Evolutionary conservation across 2,888 invertebrate species (phyloP), one percentile per base, ranked within the genome.

Genomic region (Selenia dentaria): DNA sequence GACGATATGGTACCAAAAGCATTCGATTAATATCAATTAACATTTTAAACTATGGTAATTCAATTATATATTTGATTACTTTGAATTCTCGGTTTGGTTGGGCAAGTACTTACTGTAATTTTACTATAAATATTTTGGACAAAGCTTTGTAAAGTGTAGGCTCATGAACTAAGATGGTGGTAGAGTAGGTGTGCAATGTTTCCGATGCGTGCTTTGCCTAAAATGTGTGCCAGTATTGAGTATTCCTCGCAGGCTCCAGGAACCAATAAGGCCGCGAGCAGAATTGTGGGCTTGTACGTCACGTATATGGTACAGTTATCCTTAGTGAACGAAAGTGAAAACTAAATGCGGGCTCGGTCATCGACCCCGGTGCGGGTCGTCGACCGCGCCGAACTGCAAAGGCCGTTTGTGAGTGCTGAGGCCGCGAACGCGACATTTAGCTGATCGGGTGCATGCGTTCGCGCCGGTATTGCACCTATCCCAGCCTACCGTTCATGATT

Each of bases 311-410:
- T 86, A 89, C 89, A 85, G 89, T 89, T 90, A 90, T 90, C 89
- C 90, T 90, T 89, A 85, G 83, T 80, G 74, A 87, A 88, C 80
- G 90, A 90, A 90, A 90, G 90, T 90, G 90, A 90, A 90, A 90
- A 88, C 85, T 86, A 85, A 83, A 86, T 83, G 83, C 81, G 80
- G 82, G 83, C 65, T 67, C 79, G 88, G 87, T 83, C 87, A 81
- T 70, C 75, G 84, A 88, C 80, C 89, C 74, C 71, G 56, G 57
- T 61, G 66, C 56, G 80, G 89, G 85, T 89, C 89, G 82, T 79
- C 76, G 89, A 88, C 90, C 89, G 88, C 79, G 66, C 83, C 85
- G 79, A 86, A 88, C 88, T 87, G 88, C 89, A 89, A 90, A 90
- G 90, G 90, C 89, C 90, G 89, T 89, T 87, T 81, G 88, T 80